Percentiles rank a stretch among this genome's conserved stretches.
These are phyloP conservation scores for Gasterosteus aculeatus DNA, from an alignment of 2,113 vertebrate species.

Conservation along the genomic window DNA sequence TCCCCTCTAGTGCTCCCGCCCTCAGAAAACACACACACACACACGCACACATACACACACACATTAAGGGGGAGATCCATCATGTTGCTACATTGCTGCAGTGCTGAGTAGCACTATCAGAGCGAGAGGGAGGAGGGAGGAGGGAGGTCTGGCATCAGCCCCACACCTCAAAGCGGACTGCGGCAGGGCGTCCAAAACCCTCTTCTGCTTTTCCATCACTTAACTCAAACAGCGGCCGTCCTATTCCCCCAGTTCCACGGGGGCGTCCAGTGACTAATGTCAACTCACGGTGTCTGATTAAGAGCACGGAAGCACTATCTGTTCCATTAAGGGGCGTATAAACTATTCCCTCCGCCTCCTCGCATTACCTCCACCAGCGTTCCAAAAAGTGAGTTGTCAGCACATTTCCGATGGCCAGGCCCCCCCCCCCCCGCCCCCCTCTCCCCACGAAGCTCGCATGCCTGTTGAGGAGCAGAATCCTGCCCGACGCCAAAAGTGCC, in stretches of 20 bases:
- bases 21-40: constrained; percentile 13
- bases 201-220: constrained; percentile 42
- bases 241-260: constrained; percentile 12
- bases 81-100: constrained; percentile 72
- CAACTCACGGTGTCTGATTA: constrained; percentile 56
- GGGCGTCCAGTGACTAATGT: constrained; percentile 55
- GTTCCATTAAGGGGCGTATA: constrained; percentile 43
- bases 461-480: constrained; percentile 61
- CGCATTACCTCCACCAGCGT: constrained; percentile 44
- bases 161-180: constrained; percentile 60
- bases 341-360: constrained; percentile 34
- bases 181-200: constrained; percentile 57
- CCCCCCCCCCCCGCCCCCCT: constrained; percentile 48
- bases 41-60: constrained; percentile 7
- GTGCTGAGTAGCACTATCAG: constrained; percentile 73
- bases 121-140: constrained; percentile 22
- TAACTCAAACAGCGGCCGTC: constrained; percentile 20
- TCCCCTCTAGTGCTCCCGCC: constrained; percentile 7
- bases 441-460: constrained; percentile 30
- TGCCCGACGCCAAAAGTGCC: constrained; percentile 64
- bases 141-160: constrained; percentile 48
- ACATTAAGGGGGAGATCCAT: constrained; percentile 55
- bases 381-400: constrained; percentile 61
- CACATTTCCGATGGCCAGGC: constrained; percentile 64
- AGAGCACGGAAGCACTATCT: constrained; percentile 34